Conservation (phyloP, 2,797 vertebrate genomes). For the Diplodus sargus region DNA sequence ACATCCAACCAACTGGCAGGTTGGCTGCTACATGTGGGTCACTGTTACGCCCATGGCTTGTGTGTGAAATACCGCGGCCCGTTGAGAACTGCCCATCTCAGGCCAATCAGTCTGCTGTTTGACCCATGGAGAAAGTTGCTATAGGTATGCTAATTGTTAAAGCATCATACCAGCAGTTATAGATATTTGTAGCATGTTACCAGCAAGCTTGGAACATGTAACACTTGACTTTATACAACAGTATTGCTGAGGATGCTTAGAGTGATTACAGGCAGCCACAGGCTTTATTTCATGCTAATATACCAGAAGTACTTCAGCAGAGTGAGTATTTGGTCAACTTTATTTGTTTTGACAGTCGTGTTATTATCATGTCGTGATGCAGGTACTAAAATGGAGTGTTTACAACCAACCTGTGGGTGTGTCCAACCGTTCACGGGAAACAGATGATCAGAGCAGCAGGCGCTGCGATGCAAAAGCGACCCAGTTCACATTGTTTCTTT, state of each 20-base stretch:
- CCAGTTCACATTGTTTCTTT: not conserved
- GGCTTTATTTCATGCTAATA: not conserved
- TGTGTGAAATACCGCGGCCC: conserved; percentile 67
- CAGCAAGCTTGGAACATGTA: not conserved
- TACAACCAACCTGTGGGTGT: not conserved
- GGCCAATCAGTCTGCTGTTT: conserved; percentile 35
- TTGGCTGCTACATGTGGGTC: conserved; percentile 64
- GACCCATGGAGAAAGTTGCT: conserved; percentile 43
- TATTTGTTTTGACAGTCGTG: not conserved
- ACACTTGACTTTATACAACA: too few species aligned
- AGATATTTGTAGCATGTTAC: conserved; percentile 7
- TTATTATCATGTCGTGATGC: not conserved
- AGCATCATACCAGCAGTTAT: conserved; percentile 18
- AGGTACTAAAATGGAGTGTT: not conserved
- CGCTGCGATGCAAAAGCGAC: not conserved
- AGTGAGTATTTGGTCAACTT: not conserved
- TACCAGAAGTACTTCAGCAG: not conserved
- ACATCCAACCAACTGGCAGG: conserved; percentile 32
- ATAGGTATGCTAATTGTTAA: conserved; percentile 61
- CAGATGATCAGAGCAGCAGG: not conserved
- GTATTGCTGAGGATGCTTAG: not conserved
- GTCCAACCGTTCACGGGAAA: not conserved
- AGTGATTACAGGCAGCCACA: not conserved
- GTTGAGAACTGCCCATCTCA: conserved; percentile 43
- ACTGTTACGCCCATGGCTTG: conserved; percentile 53